phyloP scores from a whole-genome alignment of 2,113 vertebrate genomes.

The Rattus rattus region DNA sequence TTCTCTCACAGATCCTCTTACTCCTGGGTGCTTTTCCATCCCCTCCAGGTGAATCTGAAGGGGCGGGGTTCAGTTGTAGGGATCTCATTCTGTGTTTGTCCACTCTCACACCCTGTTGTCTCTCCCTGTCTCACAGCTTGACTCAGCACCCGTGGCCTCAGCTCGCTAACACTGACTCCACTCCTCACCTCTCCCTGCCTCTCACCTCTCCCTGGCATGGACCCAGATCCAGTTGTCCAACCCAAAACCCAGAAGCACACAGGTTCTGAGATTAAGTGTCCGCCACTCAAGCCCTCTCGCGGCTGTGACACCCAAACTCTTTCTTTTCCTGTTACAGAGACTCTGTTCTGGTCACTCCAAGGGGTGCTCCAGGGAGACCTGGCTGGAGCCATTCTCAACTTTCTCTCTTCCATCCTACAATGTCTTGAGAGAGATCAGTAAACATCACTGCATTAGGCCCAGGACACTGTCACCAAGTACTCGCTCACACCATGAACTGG shows the following conservation, averaged over 20 bases:
- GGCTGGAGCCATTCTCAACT: rapidly evolving
- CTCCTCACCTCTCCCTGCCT: background rate
- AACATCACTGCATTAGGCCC: rapidly evolving
- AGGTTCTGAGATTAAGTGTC: background rate
- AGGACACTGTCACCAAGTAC: too few relatives aligned
- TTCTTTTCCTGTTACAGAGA: background rate
- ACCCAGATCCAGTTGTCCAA: too few relatives aligned
- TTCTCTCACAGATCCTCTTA: background rate
- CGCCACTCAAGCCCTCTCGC: background rate
- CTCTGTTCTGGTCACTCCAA: background rate
- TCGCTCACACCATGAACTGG: rapidly evolving
- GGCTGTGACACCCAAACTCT: too few relatives aligned
- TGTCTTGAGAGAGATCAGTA: rapidly evolving
- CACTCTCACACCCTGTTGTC: rapidly evolving
- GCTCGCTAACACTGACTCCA: rapidly evolving
- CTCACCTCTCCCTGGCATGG: background rate
- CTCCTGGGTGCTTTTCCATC: background rate
- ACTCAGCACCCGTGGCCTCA: background rate
- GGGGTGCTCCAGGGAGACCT: background rate
- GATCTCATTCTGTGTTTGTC: too few relatives aligned
- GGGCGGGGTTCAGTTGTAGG: background rate
- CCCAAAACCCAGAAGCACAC: background rate
- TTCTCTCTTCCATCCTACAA: too few relatives aligned
- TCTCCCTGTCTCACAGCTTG: background rate
- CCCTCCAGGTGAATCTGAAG: too few relatives aligned